Evolutionary conservation across 2,113 vertebrate genomes (phyloP), one percentile per base, ranked within the genome.

Genomic region (Nibea coibor): DNA sequence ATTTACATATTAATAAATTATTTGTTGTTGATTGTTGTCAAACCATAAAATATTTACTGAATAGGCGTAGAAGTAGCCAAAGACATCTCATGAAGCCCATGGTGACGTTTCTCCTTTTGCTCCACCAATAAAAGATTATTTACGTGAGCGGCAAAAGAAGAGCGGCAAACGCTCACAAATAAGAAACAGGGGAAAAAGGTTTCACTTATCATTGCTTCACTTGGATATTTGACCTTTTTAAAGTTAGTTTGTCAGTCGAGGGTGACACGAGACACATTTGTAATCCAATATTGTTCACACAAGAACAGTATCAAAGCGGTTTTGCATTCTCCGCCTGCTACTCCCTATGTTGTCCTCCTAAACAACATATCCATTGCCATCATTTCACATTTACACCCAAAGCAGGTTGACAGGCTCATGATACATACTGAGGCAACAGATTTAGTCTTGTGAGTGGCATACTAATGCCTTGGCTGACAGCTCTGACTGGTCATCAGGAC

Each of bases 381-480:
- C 61, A 59, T 75, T n/a, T 26, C 75, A 73, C 62, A 57, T 82
- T 83, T 75, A 45, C 81, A 85, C 68, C 63, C n/a, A 84, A 87
- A 86, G 47, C 24, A 75, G 53, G 50, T 2, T 68, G 63, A 56
- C 75, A 42, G 70, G 58, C 66, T 63, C 8, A 9, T 63, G 65
- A 75, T 80, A 14, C 0, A 59, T 19, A 26, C 50, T 39, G 75
- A 59, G 14, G 62, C 59, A 57, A 63, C 79, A 75, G 15, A 74
- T 87, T 75, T 59, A 76, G 72, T 53, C 57, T 1, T 24, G 73
- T 83, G 91, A 92, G 83, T 17, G 26, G 15, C 87, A 43, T 48
- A 57, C 85, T 92, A 91, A 94, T 71, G 26, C 19, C n/a, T 79
- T 17, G 66, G 92, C 78, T 93, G 94, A 94, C 93, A 94, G 93